A percentile compares a stretch with the other conserved stretches of the same genome.
phyloP scores from a whole-genome alignment of 1,140 invertebrate genomes.

The Idris sp. region DNA sequence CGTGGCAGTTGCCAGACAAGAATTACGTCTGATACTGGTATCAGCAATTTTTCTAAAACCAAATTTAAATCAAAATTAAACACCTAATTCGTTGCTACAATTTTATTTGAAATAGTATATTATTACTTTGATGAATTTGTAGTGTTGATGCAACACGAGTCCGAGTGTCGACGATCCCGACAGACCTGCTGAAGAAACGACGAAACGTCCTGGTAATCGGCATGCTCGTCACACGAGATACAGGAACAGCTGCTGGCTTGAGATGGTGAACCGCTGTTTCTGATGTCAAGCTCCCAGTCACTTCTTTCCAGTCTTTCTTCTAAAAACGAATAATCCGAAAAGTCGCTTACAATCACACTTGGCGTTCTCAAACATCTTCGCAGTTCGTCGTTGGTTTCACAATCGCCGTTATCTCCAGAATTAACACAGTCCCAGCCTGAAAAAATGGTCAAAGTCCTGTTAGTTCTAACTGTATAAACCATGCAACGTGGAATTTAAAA shows the following conservation, averaged over 20 bases:
- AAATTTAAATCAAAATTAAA: too few relatives aligned
- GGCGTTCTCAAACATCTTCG: constrained; percentile 85
- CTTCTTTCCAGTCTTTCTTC: constrained; percentile 73
- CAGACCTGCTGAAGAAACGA: constrained; percentile 61
- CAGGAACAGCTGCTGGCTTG: constrained; percentile 74
- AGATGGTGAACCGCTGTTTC: constrained; percentile 66
- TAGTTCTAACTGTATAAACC: too few relatives aligned
- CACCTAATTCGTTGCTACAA: too few relatives aligned
- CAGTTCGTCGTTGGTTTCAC: constrained; percentile 76
- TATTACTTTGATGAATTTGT: constrained; percentile 34
- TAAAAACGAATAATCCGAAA: constrained; percentile 83
- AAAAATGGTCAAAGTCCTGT: constrained; percentile 30
- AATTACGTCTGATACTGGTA: constrained; percentile 65
- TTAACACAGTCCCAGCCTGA: constrained; percentile 67
- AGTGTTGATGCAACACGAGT: constrained; percentile 68
- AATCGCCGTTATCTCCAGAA: constrained; percentile 72
- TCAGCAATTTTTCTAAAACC: constrained; percentile 16
- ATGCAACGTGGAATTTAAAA: not conserved
- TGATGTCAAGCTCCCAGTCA: constrained; percentile 69
- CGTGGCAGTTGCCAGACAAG: constrained; percentile 67
- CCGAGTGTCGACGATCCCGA: constrained; percentile 70
- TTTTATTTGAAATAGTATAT: too few relatives aligned
- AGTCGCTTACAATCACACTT: constrained; percentile 90
- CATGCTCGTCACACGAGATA: constrained; percentile 70
- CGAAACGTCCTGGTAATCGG: constrained; percentile 65